A percentile compares a stretch with the other conserved stretches of the same genome.
Evolutionary conservation across 2,113 vertebrate species (phyloP).

Genomic region (Alethe diademata): DNA sequence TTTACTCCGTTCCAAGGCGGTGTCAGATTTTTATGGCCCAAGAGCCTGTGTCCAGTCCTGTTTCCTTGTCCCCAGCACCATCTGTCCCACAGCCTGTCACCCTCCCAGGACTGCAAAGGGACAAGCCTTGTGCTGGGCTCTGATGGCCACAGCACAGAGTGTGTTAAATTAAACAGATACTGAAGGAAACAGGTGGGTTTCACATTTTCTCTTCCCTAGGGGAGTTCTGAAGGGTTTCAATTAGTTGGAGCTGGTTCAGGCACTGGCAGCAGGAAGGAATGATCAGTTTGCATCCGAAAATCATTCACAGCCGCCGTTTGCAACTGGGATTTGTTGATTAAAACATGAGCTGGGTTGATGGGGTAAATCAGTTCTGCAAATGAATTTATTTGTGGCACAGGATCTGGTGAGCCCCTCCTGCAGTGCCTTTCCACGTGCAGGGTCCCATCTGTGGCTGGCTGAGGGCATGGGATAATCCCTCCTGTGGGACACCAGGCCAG

Average conservation of each 20-base stretch:
- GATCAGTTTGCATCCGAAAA: not conserved
- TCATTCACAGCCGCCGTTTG: not conserved
- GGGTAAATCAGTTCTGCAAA: not conserved
- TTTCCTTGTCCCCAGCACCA: not conserved
- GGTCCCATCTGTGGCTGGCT: not conserved
- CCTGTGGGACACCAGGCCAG: not conserved
- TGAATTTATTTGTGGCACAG: rapidly evolving
- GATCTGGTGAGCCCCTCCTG: not conserved
- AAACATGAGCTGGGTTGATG: not conserved
- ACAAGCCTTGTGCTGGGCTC: not conserved
- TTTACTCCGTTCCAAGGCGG: not conserved
- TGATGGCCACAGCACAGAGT: not conserved
- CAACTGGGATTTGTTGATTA: not conserved
- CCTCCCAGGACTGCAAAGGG: not conserved
- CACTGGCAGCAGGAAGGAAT: not conserved
- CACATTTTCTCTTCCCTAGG: not conserved
- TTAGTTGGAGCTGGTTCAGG: not conserved
- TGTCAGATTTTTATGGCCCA: not conserved
- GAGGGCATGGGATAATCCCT: not conserved
- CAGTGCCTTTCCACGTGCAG: rapidly evolving
- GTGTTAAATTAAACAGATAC: conserved; percentile 21
- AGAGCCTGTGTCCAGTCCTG: not conserved
- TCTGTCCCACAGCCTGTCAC: not conserved
- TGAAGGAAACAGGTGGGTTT: not conserved
- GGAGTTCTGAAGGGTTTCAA: not conserved